phyloP scores from a whole-genome alignment of 2,888 invertebrate species.

The Acanthosepion esculentum region DNA sequence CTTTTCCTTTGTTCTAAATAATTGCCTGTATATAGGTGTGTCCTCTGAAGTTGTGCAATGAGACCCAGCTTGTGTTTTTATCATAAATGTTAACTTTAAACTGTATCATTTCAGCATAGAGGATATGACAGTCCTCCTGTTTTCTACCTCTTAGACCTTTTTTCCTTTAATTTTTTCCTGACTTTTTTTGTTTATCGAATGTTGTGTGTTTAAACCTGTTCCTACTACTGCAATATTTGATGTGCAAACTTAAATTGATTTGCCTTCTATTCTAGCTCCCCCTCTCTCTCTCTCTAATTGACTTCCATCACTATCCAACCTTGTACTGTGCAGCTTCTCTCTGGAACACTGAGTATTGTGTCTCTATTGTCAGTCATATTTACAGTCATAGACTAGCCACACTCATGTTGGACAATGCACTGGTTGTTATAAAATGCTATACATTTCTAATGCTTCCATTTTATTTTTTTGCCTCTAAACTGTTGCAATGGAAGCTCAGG shows the following conservation, averaged over 20 bases:
- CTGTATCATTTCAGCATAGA: constrained; percentile 33
- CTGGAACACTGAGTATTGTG: background rate
- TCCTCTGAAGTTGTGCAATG: constrained; percentile 21
- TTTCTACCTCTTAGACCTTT: background rate
- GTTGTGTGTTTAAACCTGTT: background rate
- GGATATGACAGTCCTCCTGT: background rate
- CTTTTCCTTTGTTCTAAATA: background rate
- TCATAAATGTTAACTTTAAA: constrained; percentile 8
- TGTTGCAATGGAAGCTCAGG: background rate
- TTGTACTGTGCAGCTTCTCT: background rate
- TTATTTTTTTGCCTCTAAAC: background rate
- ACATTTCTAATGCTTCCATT: background rate
- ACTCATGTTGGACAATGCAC: background rate
- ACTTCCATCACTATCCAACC: background rate
- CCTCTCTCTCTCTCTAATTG: background rate
- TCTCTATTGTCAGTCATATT: background rate
- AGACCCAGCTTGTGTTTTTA: constrained; percentile 8
- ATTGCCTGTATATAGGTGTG: constrained; percentile 21
- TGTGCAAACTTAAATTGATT: background rate
- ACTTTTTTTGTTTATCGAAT: no score
- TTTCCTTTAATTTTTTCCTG: background rate
- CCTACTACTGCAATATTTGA: background rate
- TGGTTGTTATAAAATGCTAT: background rate
- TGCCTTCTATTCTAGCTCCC: background rate
- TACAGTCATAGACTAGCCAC: background rate